A percentile compares a stretch with the other conserved stretches of the same genome.
Evolutionary conservation across 2,797 vertebrate genomes (phyloP).

Genomic region (Calcarius lapponicus): DNA sequence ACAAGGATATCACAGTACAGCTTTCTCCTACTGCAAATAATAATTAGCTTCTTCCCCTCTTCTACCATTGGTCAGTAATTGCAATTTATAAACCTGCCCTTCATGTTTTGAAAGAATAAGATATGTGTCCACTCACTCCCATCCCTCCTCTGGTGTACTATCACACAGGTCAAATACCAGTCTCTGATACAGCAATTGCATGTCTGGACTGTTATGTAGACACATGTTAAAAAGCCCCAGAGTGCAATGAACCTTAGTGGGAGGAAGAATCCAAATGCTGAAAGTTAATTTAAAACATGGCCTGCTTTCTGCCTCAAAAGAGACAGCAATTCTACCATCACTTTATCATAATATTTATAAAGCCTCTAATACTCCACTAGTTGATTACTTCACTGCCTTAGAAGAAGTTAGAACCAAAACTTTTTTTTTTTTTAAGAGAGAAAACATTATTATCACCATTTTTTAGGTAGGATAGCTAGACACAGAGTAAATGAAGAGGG

Average conservation of each 20-base stretch:
- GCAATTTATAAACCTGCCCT: background rate
- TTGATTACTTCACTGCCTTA: background rate
- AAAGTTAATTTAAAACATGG: constrained; percentile 8
- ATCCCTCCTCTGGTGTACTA: background rate
- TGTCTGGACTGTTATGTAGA: background rate
- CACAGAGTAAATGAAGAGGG: background rate
- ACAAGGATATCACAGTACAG: background rate
- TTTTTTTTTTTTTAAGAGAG: background rate
- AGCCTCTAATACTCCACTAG: background rate
- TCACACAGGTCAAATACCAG: background rate
- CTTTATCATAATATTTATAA: background rate
- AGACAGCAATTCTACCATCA: background rate
- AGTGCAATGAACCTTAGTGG: background rate
- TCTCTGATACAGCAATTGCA: background rate
- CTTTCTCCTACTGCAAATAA: background rate
- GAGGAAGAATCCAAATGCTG: background rate
- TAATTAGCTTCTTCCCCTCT: background rate
- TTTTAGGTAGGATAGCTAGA: background rate
- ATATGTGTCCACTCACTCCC: background rate
- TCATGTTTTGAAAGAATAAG: background rate
- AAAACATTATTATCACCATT: background rate
- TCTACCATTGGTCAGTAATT: background rate
- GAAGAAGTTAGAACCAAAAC: background rate
- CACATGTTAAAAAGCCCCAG: background rate
- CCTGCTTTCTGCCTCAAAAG: background rate